phyloP scores from a whole-genome alignment of 1,140 invertebrate species.

The Zaprionus nigranus region DNA sequence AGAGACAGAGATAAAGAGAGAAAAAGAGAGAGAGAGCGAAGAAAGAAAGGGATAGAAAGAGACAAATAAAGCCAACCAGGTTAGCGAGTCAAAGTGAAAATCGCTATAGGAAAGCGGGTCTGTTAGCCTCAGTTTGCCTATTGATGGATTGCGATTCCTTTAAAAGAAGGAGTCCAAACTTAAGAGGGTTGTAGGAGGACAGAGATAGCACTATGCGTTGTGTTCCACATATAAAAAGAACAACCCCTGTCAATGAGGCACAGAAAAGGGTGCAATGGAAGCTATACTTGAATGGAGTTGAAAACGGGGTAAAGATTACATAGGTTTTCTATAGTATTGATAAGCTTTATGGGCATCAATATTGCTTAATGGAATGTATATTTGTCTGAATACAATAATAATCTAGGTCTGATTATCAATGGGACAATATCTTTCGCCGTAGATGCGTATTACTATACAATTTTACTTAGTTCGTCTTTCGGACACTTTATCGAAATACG shows the following conservation, averaged over 20 bases:
- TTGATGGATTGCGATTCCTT: not conserved
- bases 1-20: constrained; percentile 2
- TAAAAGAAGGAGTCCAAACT: not conserved
- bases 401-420: not conserved
- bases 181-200: not conserved
- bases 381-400: not conserved
- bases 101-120: not conserved
- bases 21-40: not conserved
- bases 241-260: not conserved
- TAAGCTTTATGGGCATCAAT: not conserved
- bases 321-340: not conserved
- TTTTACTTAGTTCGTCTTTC: too few relatives aligned
- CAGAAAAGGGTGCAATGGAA: constrained; percentile 13
- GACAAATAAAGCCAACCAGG: too few relatives aligned
- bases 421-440: too few relatives aligned
- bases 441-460: too few relatives aligned
- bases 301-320: not conserved
- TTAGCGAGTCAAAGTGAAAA: constrained; percentile 6
- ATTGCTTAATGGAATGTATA: not conserved
- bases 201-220: constrained; percentile 6
- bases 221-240: not conserved
- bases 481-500: too few relatives aligned
- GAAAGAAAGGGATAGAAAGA: too few relatives aligned
- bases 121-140: not conserved
- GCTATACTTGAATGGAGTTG: not conserved